These are phyloP conservation scores for Mesorhabditis spiculigera DNA, from an alignment of 2,888 invertebrate genomes.

Conservation along the genomic window DNA sequence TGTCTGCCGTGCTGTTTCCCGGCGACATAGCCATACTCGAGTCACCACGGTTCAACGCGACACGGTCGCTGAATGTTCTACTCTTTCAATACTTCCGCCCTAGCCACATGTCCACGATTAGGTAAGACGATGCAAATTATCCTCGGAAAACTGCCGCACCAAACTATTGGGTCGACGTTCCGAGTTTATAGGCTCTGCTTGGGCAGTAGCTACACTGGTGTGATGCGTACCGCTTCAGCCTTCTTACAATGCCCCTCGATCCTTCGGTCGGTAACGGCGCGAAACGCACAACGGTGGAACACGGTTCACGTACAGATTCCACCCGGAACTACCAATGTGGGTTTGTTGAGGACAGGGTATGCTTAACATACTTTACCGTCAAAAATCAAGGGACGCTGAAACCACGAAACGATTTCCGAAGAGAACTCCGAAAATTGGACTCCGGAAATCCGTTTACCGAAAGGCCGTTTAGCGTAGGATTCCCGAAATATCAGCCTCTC, in stretches of 20 bases:
- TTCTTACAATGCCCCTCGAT: slow-evolving; percentile 55
- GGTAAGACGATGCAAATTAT: slow-evolving; percentile 10
- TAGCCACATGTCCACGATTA: slow-evolving; percentile 50
- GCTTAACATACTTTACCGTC: neutral
- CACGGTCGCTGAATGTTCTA: slow-evolving; percentile 51
- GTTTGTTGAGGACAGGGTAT: slow-evolving; percentile 8
- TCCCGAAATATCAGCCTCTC: too few relatives aligned
- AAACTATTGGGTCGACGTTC: neutral
- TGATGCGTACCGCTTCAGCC: slow-evolving; percentile 45
- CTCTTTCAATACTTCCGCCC: slow-evolving; percentile 54
- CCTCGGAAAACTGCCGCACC: too few relatives aligned
- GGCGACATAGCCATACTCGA: slow-evolving; percentile 56
- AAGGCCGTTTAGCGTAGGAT: too few relatives aligned
- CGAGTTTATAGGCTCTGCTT: neutral
- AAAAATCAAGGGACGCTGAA: neutral
- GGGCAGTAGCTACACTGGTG: slow-evolving; percentile 41
- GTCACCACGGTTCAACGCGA: slow-evolving; percentile 52
- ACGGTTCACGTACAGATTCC: slow-evolving; percentile 54
- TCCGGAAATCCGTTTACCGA: too few relatives aligned
- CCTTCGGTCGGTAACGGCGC: slow-evolving; percentile 49
- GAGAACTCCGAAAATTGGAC: too few relatives aligned
- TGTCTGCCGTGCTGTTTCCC: slow-evolving; percentile 51
- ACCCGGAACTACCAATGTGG: slow-evolving; percentile 53
- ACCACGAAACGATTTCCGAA: too few relatives aligned
- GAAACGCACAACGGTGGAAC: slow-evolving; percentile 54